These are phyloP conservation scores for Carassius auratus DNA, from an alignment of 2,113 vertebrate species.

Conservation along the genomic window DNA sequence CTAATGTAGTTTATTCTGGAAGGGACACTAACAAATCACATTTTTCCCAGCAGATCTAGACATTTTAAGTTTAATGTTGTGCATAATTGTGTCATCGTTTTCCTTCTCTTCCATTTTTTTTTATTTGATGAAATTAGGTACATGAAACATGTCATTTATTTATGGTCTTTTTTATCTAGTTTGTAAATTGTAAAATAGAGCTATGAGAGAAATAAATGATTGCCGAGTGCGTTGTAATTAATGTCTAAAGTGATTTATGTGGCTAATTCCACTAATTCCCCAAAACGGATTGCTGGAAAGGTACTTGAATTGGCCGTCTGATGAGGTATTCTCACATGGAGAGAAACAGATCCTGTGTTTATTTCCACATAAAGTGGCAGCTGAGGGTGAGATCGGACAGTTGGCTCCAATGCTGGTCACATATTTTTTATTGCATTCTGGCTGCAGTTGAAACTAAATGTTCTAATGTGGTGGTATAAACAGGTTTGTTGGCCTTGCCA, in stretches of 20 bases:
- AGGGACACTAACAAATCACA: slow-evolving; percentile 63
- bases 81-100: slow-evolving; percentile 68
- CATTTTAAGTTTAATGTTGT: slow-evolving; percentile 67
- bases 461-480: slow-evolving; percentile 24
- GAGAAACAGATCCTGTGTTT: slow-evolving; percentile 11
- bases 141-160: slow-evolving; percentile 97
- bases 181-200: slow-evolving; percentile 99
- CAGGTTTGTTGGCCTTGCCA: slow-evolving; percentile 4
- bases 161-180: slow-evolving; percentile 99
- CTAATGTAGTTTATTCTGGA: slow-evolving; percentile 78
- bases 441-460: not conserved
- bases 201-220: slow-evolving; percentile 84
- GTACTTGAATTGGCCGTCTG: slow-evolving; percentile 1
- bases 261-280: slow-evolving; percentile 17
- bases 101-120: slow-evolving; percentile 54
- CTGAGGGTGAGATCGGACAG: slow-evolving; percentile 2
- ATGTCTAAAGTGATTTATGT: slow-evolving; percentile 75
- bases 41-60: slow-evolving; percentile 62
- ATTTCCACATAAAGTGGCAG: slow-evolving; percentile 24
- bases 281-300: slow-evolving; percentile 26
- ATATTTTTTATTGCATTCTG: slow-evolving; percentile 26
- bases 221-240: slow-evolving; percentile 89
- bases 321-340: slow-evolving; percentile 17
- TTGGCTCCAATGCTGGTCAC: slow-evolving; percentile 20
- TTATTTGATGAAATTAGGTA: slow-evolving; percentile 85